These are phyloP conservation scores for Yasuhikotakia modesta DNA, from an alignment of 2,797 vertebrate species.

Conservation along the genomic window DNA sequence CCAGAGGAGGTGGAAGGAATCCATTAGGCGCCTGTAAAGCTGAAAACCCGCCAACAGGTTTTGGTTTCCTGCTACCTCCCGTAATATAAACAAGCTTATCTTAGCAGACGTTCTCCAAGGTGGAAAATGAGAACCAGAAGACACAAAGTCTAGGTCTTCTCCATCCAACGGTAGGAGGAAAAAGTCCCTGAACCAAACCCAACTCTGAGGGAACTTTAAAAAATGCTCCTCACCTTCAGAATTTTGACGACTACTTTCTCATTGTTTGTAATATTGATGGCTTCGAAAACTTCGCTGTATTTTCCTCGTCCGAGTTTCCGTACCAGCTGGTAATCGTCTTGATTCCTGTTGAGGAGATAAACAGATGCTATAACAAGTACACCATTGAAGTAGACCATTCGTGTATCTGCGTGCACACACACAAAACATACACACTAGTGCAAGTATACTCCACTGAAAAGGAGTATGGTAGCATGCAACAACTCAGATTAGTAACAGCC, in stretches of 20 bases:
- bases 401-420: too few relatives aligned
- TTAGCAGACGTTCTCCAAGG: slow-evolving; percentile 27
- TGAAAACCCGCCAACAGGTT: slow-evolving; percentile 41
- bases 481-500: too few relatives aligned
- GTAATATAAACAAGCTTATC: slow-evolving; percentile 51
- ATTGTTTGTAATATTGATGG: slow-evolving; percentile 92
- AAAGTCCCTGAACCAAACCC: slow-evolving; percentile 19
- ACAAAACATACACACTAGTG: too few relatives aligned
- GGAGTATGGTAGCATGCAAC: too few relatives aligned
- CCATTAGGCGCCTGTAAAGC: slow-evolving; percentile 38
- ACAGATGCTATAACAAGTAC: neutral
- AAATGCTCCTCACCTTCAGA: slow-evolving; percentile 78
- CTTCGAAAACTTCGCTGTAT: slow-evolving; percentile 92
- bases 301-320: slow-evolving; percentile 87
- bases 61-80: slow-evolving; percentile 40
- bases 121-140: slow-evolving; percentile 39
- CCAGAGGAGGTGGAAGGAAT: slow-evolving; percentile 40
- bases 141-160: slow-evolving; percentile 22
- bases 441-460: too few relatives aligned
- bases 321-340: slow-evolving; percentile 90
- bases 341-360: slow-evolving; percentile 75
- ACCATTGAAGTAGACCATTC: too few relatives aligned
- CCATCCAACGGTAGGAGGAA: neutral
- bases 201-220: slow-evolving; percentile 18
- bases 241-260: slow-evolving; percentile 94